Evolutionary conservation across 2,888 invertebrate species (phyloP), one percentile per base, ranked within the genome.

Genomic region (Nymphalis c-album): DNA sequence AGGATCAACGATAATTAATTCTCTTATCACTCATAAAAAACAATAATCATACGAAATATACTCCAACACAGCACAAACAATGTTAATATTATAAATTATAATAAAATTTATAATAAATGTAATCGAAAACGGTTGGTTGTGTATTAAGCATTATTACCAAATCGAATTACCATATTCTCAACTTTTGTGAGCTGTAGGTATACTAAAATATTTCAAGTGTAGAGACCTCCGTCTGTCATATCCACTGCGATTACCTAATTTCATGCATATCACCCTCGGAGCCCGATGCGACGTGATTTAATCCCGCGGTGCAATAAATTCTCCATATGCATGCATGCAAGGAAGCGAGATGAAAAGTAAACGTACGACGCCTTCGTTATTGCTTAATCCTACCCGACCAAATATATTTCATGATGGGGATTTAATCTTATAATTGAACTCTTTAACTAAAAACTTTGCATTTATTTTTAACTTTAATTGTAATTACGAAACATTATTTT

Each of bases 261-360:
- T 68, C 68, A 60, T 64, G 68, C 64, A 68, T 60, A 64, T 64
- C 57, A 57, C 57, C 57, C 57, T 17, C 65, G 20, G 57, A 61
- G 61, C 64, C 62, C 68, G 68, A 65, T 58, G 58, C 69, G 71
- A 50, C 64, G 67, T 69, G 71, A 72, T 72, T 72, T 68, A 69
- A 72, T 71, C 69, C 68, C 60, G 64, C 61, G 65, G 58, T 69
- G 72, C 71, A 72, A 72, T 72, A 72, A 69, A 71, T 72, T 58
- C 63, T 48, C 68, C 71, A 69, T 72, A 69, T 71, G 73, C 71
- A 71, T 73, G 69, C 67, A 71, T 68, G 61, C 74, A 70, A 63
- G 70, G 53, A 55, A 67, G 61, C 79, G 77, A 80, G 83, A 86
- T 85, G 82, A 81, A 86, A 86, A 83, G 86, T 82, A 85, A 87